Evolutionary conservation across 1,140 invertebrate genomes (phyloP).

Genomic region (Drosophila ercepeae): DNA sequence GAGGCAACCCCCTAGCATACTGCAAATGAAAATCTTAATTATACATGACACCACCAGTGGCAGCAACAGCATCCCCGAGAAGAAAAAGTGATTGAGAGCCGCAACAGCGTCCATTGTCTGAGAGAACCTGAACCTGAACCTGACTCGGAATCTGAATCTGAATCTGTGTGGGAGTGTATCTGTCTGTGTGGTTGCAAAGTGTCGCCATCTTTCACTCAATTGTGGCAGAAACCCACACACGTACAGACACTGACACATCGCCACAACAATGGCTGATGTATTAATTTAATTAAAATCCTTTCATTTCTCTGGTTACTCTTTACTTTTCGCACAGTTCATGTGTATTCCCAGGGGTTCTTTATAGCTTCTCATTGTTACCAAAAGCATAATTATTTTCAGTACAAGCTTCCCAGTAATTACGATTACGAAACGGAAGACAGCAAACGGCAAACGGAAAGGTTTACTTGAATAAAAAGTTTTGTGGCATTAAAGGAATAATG

Average conservation of each 20-base stretch:
- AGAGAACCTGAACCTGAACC: conserved; percentile 13
- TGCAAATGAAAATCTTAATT: conserved; percentile 81
- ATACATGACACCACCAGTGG: conserved; percentile 73
- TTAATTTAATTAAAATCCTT: conserved; percentile 82
- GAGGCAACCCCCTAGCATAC: conserved; percentile 42
- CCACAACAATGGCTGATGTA: conserved; percentile 67
- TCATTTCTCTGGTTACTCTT: conserved; percentile 51
- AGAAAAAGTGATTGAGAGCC: conserved; percentile 66
- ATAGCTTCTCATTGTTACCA: conserved; percentile 22
- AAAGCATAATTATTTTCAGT: conserved; percentile 21
- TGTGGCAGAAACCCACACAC: conserved; percentile 61
- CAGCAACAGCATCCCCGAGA: conserved; percentile 24
- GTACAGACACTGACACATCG: conserved; percentile 22
- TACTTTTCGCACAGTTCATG: conserved; percentile 4
- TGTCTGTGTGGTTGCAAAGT: conserved; percentile 51
- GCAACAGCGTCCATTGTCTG: conserved; percentile 51
- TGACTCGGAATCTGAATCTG: conserved; percentile 1
- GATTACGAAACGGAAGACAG: background rate
- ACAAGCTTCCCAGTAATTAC: background rate
- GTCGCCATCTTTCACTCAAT: conserved; percentile 77
- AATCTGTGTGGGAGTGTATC: conserved; percentile 14
- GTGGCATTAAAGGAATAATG: background rate
- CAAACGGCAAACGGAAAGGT: background rate
- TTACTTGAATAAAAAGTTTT: no score
- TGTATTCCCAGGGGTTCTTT: conserved; percentile 30